Base-by-base conservation (phyloP, 30 jellyfish, hydroid and myxozoan genomes). In the Cassiopea andromeda region DNA sequence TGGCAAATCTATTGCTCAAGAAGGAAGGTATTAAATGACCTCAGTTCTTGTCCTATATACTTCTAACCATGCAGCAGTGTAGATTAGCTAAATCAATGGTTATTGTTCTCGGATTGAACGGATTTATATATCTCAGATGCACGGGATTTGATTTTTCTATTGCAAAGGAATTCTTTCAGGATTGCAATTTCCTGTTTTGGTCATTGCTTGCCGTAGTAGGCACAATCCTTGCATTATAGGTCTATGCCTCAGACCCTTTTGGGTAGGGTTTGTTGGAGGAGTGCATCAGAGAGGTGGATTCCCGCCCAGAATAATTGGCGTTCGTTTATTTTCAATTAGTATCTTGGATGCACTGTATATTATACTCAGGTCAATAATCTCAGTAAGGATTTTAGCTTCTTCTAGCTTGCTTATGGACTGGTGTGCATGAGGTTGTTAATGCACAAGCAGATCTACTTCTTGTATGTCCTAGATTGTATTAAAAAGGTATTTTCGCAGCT, bases 1-100 rank as follows among this genome's bases (percentile, higher is more conserved):
- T 94, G 98, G 98, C 98, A 94, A 90, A 94, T 94, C 44, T 90
- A 90, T 83, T 94, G 98, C 80, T 94, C 98, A 54, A 81, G 95
- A 75, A 90, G 94, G 69, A 94, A 94, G 98, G 98, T 94, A 83
- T 71, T 15, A 75, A 38, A 2, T 43, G 54, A 2, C 43, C 15
- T 7, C 2, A 4, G 73, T 64, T 64, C 2, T 64, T 64, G 73
- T 64, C 15, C 2, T 2, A 64, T 64, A 9, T 5, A 64, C 38
- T 64, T 64, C 38, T 64, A 64, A 4, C 38, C 73, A 5, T 27
- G 5, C 73, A 64, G 73, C 73, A 64, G 8, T 46, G 67, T 2
- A 74, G 69, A 49, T 74, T 74, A 67, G 83, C 83, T 57, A 1
- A 74, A 74, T 45, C 64, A 74, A 48, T 19, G 69, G 64, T 44